These are phyloP conservation scores for Eremophila alpestris DNA, from an alignment of 2,797 vertebrate species.

Conservation along the genomic window DNA sequence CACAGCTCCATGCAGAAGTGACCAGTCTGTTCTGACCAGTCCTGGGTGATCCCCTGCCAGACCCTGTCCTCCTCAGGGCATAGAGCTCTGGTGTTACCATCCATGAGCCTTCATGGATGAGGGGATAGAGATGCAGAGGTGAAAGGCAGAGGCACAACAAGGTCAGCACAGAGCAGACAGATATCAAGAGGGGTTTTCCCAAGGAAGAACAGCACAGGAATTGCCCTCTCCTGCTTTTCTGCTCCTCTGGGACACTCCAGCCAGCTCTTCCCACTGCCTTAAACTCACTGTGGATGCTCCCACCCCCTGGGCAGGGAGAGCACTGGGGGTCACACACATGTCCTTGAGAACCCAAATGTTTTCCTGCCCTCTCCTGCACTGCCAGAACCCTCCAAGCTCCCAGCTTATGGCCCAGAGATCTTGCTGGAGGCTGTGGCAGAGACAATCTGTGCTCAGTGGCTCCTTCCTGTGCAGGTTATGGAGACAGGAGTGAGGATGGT, in stretches of 20 bases:
- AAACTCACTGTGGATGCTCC: neutral
- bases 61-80: neutral
- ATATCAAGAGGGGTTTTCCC: neutral
- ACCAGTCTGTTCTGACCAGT: neutral
- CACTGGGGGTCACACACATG: fast-evolving
- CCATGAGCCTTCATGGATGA: neutral
- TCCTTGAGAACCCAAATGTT: neutral
- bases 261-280: neutral
- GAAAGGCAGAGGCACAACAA: neutral
- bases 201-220: neutral
- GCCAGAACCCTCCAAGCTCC: neutral
- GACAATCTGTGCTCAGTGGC: neutral
- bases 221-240: neutral
- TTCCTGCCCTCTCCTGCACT: neutral
- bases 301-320: neutral
- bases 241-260: fast-evolving
- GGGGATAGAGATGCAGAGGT: neutral
- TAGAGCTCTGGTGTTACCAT: neutral
- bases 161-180: fast-evolving
- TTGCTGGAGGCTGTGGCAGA: neutral
- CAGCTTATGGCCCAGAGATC: neutral
- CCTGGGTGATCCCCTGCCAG: neutral
- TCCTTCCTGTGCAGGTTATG: neutral
- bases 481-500: neutral
- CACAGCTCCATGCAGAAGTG: neutral